A percentile compares a stretch with the other conserved stretches of the same genome.
Conservation (phyloP, 2,113 vertebrate species). For the Nyctibius bracteatus region DNA sequence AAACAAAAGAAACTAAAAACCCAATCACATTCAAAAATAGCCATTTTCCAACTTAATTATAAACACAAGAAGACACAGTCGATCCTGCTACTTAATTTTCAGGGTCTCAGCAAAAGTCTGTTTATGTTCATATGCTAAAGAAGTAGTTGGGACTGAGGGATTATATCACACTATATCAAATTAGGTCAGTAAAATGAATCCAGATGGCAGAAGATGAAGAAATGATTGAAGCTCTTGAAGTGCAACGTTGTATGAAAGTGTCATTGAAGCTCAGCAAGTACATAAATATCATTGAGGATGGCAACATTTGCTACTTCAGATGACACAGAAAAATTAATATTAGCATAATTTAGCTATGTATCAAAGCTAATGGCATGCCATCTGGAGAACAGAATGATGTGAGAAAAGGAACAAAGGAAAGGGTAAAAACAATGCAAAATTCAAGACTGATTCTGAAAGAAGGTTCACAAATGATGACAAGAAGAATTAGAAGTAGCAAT, state of each 20-base stretch:
- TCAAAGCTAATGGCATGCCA: not conserved
- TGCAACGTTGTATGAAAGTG: not conserved
- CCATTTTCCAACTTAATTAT: not conserved
- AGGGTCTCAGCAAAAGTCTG: not conserved
- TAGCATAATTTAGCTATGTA: not conserved
- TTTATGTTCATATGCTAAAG: not conserved
- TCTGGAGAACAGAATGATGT: not conserved
- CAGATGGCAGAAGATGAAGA: not conserved
- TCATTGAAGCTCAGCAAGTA: not conserved
- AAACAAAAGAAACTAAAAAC: not conserved
- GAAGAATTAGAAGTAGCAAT: not conserved
- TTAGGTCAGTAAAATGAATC: not conserved
- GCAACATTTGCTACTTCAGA: not conserved
- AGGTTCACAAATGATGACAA: not conserved
- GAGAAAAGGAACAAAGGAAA: not conserved
- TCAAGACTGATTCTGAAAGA: not conserved
- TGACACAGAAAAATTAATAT: not conserved
- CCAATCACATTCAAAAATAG: not conserved
- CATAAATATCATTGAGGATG: not conserved
- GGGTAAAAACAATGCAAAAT: not conserved
- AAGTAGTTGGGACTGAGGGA: not conserved
- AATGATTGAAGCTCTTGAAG: constrained; percentile 1
- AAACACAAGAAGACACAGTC: not conserved
- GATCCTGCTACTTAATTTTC: not conserved
- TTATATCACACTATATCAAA: not conserved